A percentile compares a stretch with the other conserved stretches of the same genome.
Conservation (phyloP, 2,113 vertebrate species). For the Psittacula cyanocephala region DNA sequence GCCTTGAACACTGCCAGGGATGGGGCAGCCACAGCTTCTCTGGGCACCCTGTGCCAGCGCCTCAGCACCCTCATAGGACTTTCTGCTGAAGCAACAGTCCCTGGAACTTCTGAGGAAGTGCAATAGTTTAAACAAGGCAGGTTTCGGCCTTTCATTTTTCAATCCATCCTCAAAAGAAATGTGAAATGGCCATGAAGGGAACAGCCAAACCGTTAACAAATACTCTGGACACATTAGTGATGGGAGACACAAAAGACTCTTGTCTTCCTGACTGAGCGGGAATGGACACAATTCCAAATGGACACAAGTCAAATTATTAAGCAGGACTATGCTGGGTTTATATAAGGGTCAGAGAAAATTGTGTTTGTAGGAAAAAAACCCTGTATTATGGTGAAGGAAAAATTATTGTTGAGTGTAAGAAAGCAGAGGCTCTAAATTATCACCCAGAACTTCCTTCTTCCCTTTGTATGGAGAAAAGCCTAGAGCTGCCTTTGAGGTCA, state of each 20-base stretch:
- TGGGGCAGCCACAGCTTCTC: not conserved
- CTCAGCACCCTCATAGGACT: not conserved
- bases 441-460: not conserved
- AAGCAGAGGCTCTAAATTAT: not conserved
- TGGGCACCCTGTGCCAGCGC: not conserved
- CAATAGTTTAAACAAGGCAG: not conserved
- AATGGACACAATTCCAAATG: not conserved
- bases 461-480: not conserved
- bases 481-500: not conserved
- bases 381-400: not conserved
- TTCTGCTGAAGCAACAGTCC: not conserved
- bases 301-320: not conserved
- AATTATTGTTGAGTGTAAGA: not conserved
- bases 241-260: not conserved
- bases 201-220: not conserved
- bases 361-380: not conserved
- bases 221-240: not conserved
- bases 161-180: not conserved
- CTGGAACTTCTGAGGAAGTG: not conserved
- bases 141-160: not conserved
- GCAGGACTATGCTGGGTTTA: not conserved
- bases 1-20: not conserved
- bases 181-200: not conserved
- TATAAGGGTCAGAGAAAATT: not conserved
- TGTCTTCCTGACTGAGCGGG: not conserved